phyloP scores from a whole-genome alignment of 92 coral and sea anemone genomes.

The Porites rus region DNA sequence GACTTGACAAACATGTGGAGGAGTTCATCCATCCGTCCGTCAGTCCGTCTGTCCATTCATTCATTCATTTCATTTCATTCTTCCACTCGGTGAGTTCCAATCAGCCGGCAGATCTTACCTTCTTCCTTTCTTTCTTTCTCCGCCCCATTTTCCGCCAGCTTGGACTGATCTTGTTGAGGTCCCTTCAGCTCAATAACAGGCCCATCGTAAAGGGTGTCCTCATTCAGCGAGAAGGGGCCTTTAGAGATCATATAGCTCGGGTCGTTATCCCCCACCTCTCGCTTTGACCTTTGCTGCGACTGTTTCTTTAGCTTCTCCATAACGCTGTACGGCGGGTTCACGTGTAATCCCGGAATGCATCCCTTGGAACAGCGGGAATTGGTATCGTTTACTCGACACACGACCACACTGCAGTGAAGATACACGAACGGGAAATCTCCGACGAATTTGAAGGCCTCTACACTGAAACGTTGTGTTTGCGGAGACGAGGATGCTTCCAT shows the following conservation, averaged over 20 bases:
- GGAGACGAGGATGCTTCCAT: conserved; percentile 71
- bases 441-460: conserved; percentile 82
- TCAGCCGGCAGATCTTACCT: conserved; percentile 2
- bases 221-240: conserved; percentile 72
- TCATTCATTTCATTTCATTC: too few species aligned
- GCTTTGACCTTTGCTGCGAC: conserved; percentile 36
- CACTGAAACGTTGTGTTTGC: conserved; percentile 83
- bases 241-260: conserved; percentile 72
- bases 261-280: conserved; percentile 41
- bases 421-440: conserved; percentile 89
- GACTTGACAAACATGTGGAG: too few species aligned
- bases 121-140: conserved; percentile 7
- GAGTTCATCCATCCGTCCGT: too few species aligned
- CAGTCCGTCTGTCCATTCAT: too few species aligned
- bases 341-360: conserved; percentile 73
- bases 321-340: conserved; percentile 42
- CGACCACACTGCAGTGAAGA: conserved; percentile 89
- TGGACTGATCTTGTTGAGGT: conserved; percentile 38
- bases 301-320: conserved; percentile 51
- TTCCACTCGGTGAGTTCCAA: too few species aligned
- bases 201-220: conserved; percentile 42
- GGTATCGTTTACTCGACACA: conserved; percentile 77
- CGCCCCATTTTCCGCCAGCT: conserved; percentile 1
- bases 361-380: conserved; percentile 89
- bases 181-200: conserved; percentile 33